These are phyloP conservation scores for Helobdella robusta DNA, from an alignment of 2,888 invertebrate species.

Conservation along the genomic window DNA sequence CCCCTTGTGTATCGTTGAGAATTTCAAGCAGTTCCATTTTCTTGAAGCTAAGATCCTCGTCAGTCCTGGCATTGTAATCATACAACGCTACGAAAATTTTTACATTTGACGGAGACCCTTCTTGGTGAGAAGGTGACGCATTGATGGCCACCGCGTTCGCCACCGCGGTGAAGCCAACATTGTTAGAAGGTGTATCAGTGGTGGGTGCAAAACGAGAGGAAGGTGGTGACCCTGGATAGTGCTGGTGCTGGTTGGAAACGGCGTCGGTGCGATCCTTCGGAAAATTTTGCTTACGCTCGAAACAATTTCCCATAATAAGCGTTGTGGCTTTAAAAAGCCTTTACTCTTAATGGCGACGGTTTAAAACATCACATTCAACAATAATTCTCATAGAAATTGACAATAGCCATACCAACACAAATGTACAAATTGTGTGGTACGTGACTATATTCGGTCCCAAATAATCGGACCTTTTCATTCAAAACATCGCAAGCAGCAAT, in stretches of 20 bases:
- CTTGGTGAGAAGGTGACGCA: not conserved
- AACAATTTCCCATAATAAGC: conserved; percentile 25
- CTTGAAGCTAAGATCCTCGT: conserved; percentile 95
- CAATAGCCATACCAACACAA: too few species aligned
- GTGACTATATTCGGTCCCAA: too few species aligned
- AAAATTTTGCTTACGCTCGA: conserved; percentile 16
- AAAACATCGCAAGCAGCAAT: too few species aligned
- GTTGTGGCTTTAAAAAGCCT: too few species aligned
- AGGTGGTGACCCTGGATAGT: conserved; percentile 21
- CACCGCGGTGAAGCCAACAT: not conserved
- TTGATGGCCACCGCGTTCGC: not conserved
- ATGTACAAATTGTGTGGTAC: too few species aligned
- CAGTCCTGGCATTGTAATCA: conserved; percentile 96
- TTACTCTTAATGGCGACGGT: too few species aligned
- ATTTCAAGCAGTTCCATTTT: conserved; percentile 98
- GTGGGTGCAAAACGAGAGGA: not conserved
- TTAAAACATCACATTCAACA: too few species aligned
- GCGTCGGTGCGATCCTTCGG: conserved; percentile 11
- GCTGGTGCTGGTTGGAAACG: not conserved
- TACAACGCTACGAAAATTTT: conserved; percentile 88
- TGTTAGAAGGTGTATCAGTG: not conserved
- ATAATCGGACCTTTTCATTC: too few species aligned
- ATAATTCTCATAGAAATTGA: too few species aligned
- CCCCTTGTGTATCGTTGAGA: conserved; percentile 87
- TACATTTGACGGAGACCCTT: conserved; percentile 20